Evolutionary conservation across 1,140 invertebrate species (phyloP).

Genomic region (Penaeus indicus): DNA sequence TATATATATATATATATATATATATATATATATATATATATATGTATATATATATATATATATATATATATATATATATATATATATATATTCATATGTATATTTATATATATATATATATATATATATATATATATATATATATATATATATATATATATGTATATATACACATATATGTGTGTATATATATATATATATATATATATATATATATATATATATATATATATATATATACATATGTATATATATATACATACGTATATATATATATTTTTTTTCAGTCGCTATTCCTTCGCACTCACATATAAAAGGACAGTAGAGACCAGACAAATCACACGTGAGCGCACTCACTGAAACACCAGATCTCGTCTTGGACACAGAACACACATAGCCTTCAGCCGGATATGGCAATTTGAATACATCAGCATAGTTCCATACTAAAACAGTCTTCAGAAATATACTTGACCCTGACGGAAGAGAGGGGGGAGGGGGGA

Average conservation of each 20-base stretch:
- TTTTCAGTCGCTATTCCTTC: no score
- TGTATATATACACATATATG: not conserved
- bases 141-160: not conserved
- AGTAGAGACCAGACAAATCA: no score
- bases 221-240: not conserved
- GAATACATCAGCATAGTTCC: no score
- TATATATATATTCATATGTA: slow-evolving; percentile 2
- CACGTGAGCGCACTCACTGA: no score
- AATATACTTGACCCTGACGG: not conserved
- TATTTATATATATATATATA: slow-evolving; percentile 19
- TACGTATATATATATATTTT: not conserved
- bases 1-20: slow-evolving; percentile 24
- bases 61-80: not conserved
- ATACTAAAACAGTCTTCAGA: not conserved
- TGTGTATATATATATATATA: not conserved
- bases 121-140: slow-evolving; percentile 11
- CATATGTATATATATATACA: not conserved
- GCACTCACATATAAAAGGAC: no score
- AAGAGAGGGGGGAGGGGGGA: not conserved
- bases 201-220: no score
- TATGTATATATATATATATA: not conserved
- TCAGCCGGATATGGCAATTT: no score
- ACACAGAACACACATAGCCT: no score
- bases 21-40: not conserved
- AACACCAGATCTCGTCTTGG: no score